Conservation (phyloP, 2,888 invertebrate species). For the Sipha maydis region DNA sequence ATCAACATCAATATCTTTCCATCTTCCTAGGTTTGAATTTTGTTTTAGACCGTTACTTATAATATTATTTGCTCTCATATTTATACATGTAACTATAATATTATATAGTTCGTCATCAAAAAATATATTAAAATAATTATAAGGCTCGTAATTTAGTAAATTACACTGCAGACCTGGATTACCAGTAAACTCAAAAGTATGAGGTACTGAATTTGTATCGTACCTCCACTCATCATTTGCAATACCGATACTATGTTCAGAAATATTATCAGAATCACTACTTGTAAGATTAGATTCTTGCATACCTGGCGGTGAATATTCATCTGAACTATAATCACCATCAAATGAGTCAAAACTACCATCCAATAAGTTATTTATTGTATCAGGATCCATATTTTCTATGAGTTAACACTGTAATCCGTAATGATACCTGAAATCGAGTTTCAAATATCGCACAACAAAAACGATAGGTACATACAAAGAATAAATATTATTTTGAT, state of each 20-base stretch:
- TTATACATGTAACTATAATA: neutral
- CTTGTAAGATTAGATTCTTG: neutral
- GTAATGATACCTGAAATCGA: no score
- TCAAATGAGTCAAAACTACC: neutral
- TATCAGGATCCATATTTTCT: neutral
- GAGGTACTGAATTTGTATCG: neutral
- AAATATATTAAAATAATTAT: neutral
- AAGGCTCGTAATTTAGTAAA: neutral
- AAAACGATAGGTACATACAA: no score
- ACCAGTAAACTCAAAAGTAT: neutral
- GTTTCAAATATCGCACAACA: no score
- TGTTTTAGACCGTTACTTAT: conserved; percentile 20
- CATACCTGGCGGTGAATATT: no score
- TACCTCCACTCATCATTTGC: neutral
- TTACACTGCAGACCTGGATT: neutral
- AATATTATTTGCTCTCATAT: neutral
- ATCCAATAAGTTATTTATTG: neutral
- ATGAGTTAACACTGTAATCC: neutral
- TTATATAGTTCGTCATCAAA: neutral
- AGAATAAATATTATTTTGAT: no score
- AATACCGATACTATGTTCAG: neutral
- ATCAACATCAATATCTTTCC: neutral
- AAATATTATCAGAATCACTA: neutral
- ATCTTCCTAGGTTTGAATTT: conserved; percentile 18
- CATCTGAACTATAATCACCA: neutral